These are phyloP conservation scores for Pollachius pollachius DNA, from an alignment of 2,113 vertebrate species.

Conservation along the genomic window DNA sequence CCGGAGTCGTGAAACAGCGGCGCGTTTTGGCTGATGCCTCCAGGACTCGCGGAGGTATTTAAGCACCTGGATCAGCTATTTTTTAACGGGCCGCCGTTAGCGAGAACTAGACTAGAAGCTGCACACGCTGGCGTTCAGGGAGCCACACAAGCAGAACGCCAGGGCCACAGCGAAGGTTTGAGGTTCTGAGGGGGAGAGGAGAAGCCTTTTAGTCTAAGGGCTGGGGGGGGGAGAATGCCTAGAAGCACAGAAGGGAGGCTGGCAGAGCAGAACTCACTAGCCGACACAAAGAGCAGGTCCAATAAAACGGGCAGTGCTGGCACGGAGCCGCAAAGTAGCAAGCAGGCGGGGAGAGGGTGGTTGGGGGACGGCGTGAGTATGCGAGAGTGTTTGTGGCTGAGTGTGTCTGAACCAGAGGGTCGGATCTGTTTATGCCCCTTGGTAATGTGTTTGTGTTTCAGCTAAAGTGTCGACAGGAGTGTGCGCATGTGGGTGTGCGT, in stretches of 20 bases:
- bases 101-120: too few species aligned
- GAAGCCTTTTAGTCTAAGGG: constrained; percentile 56
- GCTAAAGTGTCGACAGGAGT: too few species aligned
- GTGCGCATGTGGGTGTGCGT: constrained; percentile 1
- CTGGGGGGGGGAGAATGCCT: constrained; percentile 48
- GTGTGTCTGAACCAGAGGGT: neutral
- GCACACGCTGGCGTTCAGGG: too few species aligned
- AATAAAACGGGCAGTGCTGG: constrained; percentile 50
- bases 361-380: constrained; percentile 1
- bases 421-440: neutral
- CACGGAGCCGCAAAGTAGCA: constrained; percentile 47
- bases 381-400: constrained; percentile 4
- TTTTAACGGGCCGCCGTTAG: neutral
- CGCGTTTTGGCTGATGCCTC: constrained; percentile 6
- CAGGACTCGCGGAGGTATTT: constrained; percentile 31
- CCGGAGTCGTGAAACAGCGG: neutral
- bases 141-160: constrained; percentile 32
- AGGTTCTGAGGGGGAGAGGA: constrained; percentile 44
- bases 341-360: constrained; percentile 23
- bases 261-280: constrained; percentile 66
- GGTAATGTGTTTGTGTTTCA: too few species aligned
- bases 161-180: constrained; percentile 17
- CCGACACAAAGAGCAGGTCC: constrained; percentile 54
- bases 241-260: constrained; percentile 28
- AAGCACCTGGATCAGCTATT: constrained; percentile 13